A percentile compares a stretch with the other conserved stretches of the same genome.
Evolutionary conservation across 2,797 vertebrate species (phyloP).

Genomic region (Hylomyscus alleni): DNA sequence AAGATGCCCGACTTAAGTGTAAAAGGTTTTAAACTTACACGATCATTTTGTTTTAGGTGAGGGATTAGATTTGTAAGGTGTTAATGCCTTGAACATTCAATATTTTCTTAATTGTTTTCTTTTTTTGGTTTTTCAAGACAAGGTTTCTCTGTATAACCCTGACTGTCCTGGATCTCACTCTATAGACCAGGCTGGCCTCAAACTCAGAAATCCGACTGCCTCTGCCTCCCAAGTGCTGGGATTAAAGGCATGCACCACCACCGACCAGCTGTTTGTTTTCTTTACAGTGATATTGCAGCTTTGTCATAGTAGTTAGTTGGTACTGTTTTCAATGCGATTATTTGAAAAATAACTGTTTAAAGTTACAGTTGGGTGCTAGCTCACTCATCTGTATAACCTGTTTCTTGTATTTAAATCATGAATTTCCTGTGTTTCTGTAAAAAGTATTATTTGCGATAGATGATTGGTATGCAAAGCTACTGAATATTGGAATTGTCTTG

Average conservation of each 20-base stretch:
- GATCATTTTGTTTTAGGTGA: slow-evolving; percentile 22
- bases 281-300: background rate
- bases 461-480: slow-evolving; percentile 36
- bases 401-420: slow-evolving; percentile 76
- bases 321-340: slow-evolving; percentile 65
- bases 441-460: slow-evolving; percentile 30
- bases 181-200: too few species aligned
- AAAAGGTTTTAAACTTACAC: background rate
- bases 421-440: slow-evolving; percentile 59
- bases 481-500: background rate
- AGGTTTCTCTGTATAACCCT: too few species aligned
- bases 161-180: too few species aligned
- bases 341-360: slow-evolving; percentile 65
- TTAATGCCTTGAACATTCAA: slow-evolving; percentile 38
- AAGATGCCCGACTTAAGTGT: background rate
- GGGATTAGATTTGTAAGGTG: slow-evolving; percentile 28
- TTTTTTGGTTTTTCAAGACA: too few species aligned
- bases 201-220: too few species aligned
- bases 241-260: too few species aligned
- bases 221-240: too few species aligned
- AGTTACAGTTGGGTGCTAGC: slow-evolving; percentile 67
- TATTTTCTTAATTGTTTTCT: too few species aligned
- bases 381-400: slow-evolving; percentile 78
- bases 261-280: slow-evolving; percentile 4
- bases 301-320: slow-evolving; percentile 49